Conservation (phyloP, 2,888 invertebrate genomes). For the Athripsodes cinereus region DNA sequence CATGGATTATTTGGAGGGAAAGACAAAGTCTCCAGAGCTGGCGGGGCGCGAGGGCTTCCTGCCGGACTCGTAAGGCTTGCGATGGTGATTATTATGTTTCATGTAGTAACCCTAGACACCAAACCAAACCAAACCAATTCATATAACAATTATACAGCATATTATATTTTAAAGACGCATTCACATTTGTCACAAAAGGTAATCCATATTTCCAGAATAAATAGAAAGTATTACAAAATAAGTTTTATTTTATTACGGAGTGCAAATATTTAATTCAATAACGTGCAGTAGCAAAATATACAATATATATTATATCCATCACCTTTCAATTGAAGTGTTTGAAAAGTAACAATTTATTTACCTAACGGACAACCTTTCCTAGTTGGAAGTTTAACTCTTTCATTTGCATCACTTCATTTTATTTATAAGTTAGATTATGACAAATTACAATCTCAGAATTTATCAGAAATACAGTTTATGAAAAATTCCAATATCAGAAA, state of each 20-base stretch:
- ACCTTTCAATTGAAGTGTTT: neutral
- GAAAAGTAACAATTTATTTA: neutral
- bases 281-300: neutral
- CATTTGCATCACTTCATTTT: too few species aligned
- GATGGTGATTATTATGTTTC: slow-evolving; percentile 19
- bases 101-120: slow-evolving; percentile 21
- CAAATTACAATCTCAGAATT: too few species aligned
- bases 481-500: too few species aligned
- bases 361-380: too few species aligned
- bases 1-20: slow-evolving; percentile 17
- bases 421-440: too few species aligned
- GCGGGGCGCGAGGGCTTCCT: slow-evolving; percentile 15
- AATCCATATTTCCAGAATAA: too few species aligned
- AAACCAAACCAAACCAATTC: neutral
- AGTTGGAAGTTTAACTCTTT: too few species aligned
- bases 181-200: too few species aligned
- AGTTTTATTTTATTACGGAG: neutral
- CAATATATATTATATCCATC: neutral
- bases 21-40: slow-evolving; percentile 13
- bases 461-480: too few species aligned
- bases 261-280: neutral
- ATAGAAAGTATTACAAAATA: too few species aligned
- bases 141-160: too few species aligned
- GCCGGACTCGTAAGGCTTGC: slow-evolving; percentile 23
- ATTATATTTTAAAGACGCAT: too few species aligned